Evolutionary conservation across 2,888 invertebrate genomes (phyloP).

Genomic region (Drosophila kuntzei): DNA sequence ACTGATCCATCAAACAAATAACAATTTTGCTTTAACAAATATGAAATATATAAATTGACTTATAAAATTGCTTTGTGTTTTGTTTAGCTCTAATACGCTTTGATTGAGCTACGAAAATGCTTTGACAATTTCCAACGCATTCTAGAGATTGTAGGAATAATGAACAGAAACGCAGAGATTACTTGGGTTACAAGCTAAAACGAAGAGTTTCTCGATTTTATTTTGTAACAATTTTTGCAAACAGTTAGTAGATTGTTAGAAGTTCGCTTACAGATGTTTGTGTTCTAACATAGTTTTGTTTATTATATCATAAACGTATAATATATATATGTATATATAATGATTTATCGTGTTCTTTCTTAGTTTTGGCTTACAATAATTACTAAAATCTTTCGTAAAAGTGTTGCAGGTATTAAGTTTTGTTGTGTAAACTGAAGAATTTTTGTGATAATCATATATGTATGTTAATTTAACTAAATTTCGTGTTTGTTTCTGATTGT

Average conservation of each 20-base stretch:
- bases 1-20: conserved; percentile 66
- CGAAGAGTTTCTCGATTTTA: conserved; percentile 53
- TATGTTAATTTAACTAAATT: conserved; percentile 23
- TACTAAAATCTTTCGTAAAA: conserved; percentile 68
- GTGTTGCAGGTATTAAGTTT: conserved; percentile 57
- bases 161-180: conserved; percentile 12
- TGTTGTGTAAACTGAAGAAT: conserved; percentile 31
- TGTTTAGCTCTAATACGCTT: background rate
- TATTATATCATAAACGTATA: conserved; percentile 56
- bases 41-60: background rate
- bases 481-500: conserved; percentile 18
- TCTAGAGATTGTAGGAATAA: background rate
- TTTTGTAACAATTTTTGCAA: conserved; percentile 62
- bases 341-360: conserved; percentile 32
- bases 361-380: conserved; percentile 64
- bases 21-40: background rate
- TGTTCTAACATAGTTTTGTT: conserved; percentile 41
- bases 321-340: conserved; percentile 27
- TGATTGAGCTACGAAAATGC: background rate
- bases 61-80: background rate
- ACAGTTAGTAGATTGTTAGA: conserved; percentile 33
- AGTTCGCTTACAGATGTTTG: conserved; percentile 28
- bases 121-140: background rate
- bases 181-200: conserved; percentile 55
- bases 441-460: conserved; percentile 6